Percentiles rank a stretch among this genome's conserved stretches.
These are phyloP conservation scores for Odontothrips loti DNA, from an alignment of 2,888 invertebrate genomes.

Conservation along the genomic window DNA sequence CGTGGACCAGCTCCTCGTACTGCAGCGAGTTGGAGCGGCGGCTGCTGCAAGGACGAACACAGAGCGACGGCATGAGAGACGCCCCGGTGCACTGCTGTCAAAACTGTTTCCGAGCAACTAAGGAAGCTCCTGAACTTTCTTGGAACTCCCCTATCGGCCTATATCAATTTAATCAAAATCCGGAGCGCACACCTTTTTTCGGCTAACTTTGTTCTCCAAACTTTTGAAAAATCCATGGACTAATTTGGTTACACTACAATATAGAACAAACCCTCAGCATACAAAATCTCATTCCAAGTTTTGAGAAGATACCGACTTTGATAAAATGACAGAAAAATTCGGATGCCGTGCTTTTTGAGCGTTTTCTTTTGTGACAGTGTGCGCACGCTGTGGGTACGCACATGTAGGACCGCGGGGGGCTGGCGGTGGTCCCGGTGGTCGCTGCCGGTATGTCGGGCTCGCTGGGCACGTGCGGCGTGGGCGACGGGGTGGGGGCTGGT, in stretches of 20 bases:
- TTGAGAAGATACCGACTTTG: too few relatives aligned
- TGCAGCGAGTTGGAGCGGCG: constrained; percentile 21
- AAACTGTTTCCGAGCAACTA: too few relatives aligned
- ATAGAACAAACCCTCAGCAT: too few relatives aligned
- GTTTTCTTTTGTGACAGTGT: not conserved
- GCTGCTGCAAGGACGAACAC: not conserved
- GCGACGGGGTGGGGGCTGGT: not conserved
- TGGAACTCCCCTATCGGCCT: too few relatives aligned
- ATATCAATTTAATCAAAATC: too few relatives aligned
- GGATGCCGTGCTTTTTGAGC: not conserved
- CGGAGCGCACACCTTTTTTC: too few relatives aligned
- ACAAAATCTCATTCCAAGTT: too few relatives aligned
- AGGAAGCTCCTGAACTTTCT: too few relatives aligned
- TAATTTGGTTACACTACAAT: too few relatives aligned
- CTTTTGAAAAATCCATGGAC: too few relatives aligned
- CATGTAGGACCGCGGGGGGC: not conserved
- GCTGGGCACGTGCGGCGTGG: not conserved
- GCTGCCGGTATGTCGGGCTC: not conserved
- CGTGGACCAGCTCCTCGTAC: constrained; percentile 7
- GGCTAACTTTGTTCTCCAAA: too few relatives aligned
- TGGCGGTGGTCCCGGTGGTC: not conserved
- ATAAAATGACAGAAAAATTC: not conserved
- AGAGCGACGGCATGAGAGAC: not conserved
- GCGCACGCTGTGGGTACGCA: not conserved
- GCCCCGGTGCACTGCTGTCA: not conserved